Conservation (phyloP, 2,797 vertebrate genomes). For the Siniperca undulata region DNA sequence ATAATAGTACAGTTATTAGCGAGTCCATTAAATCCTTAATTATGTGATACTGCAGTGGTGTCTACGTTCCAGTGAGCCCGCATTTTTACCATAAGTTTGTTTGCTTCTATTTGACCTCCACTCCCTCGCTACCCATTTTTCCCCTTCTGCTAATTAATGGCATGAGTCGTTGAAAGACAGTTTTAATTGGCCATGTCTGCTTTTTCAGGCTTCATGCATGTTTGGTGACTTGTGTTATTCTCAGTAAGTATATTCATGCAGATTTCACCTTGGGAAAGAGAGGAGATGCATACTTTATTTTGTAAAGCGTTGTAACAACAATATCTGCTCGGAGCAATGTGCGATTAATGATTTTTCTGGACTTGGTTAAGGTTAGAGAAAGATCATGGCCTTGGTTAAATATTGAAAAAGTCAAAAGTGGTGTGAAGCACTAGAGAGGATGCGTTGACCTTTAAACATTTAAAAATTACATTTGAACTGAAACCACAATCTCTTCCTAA, state of each 20-base stretch:
- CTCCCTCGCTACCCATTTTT: conserved; percentile 20
- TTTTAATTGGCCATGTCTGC: conserved; percentile 48
- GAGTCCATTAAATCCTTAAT: conserved; percentile 81
- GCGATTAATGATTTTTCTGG: not conserved
- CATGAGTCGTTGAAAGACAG: conserved; percentile 25
- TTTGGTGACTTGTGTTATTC: conserved; percentile 20
- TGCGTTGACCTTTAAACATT: too few species aligned
- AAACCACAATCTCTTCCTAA: not conserved
- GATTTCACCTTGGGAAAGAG: conserved; percentile 7
- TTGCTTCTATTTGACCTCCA: conserved; percentile 55
- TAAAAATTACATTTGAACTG: not conserved
- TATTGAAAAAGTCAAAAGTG: too few species aligned
- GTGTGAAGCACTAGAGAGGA: not conserved
- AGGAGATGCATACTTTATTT: not conserved
- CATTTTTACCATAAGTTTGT: conserved; percentile 42
- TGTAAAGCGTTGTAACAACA: not conserved
- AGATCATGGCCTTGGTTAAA: not conserved
- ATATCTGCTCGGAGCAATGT: not conserved
- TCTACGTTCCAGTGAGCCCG: conserved; percentile 46
- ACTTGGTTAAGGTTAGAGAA: not conserved
- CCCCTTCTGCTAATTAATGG: conserved; percentile 57
- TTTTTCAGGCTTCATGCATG: conserved; percentile 29
- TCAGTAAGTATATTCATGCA: not conserved
- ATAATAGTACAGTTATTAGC: conserved; percentile 67
- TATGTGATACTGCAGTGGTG: conserved; percentile 52